Percentiles rank a stretch among this genome's conserved stretches.
Conservation (phyloP, 2,797 vertebrate genomes). For the Manis javanica region DNA sequence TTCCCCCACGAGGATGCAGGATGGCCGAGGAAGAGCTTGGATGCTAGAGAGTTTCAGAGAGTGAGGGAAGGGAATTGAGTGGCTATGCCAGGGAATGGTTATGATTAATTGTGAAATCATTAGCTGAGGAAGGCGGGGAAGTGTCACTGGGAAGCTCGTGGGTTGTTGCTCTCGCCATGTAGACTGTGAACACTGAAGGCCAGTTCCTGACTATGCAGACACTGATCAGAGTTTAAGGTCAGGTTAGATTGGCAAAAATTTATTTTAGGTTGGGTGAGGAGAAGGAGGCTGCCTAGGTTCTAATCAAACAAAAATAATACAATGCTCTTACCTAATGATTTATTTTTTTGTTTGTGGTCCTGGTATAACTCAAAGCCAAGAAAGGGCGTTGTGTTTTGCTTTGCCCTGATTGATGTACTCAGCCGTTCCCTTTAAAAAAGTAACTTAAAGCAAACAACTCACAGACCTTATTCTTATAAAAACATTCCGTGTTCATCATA, state of each 20-base stretch:
- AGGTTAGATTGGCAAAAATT: not conserved
- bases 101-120: not conserved
- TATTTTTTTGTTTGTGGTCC: not conserved
- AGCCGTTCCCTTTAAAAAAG: not conserved
- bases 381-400: not conserved
- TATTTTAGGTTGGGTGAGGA: not conserved
- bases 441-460: not conserved
- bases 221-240: not conserved
- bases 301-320: not conserved
- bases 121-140: not conserved
- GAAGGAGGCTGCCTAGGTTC: not conserved
- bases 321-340: not conserved
- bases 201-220: not conserved
- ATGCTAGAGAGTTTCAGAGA: not conserved
- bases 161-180: not conserved
- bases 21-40: rapidly evolving
- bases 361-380: not conserved
- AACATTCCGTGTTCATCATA: not conserved
- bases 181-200: not conserved
- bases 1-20: not conserved
- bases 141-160: not conserved
- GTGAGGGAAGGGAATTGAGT: not conserved
- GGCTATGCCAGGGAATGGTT: too few relatives aligned
- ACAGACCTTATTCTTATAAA: not conserved
- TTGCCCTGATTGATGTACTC: not conserved